A percentile compares a stretch with the other conserved stretches of the same genome.
phyloP scores from a whole-genome alignment of 2,797 vertebrate genomes.

The Alauda arvensis region DNA sequence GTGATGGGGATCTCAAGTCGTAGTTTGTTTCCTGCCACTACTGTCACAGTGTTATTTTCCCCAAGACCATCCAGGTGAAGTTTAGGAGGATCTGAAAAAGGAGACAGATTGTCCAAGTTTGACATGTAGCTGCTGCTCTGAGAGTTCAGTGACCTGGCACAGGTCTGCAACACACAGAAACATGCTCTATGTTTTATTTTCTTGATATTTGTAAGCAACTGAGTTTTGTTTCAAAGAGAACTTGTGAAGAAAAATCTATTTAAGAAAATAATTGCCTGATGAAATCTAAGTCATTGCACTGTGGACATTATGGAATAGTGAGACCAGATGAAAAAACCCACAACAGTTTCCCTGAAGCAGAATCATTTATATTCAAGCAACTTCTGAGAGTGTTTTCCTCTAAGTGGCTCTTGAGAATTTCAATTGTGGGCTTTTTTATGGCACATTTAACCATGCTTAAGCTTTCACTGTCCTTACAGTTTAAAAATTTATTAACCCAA shows the following conservation, averaged over 20 bases:
- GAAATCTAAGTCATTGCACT: not conserved
- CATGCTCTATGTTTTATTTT: not conserved
- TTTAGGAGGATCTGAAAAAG: constrained; percentile 87
- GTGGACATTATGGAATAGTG: not conserved
- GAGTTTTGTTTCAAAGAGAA: not conserved
- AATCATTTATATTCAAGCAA: not conserved
- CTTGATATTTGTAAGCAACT: not conserved
- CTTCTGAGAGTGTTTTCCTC: not conserved
- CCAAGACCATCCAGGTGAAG: constrained; percentile 90
- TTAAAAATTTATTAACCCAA: not conserved
- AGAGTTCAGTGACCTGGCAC: not conserved
- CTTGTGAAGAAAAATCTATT: not conserved
- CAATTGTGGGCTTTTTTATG: not conserved
- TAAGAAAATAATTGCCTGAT: not conserved
- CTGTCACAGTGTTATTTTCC: constrained; percentile 87
- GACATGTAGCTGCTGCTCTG: not conserved
- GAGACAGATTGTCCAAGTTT: constrained; percentile 10
- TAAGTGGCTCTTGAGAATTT: not conserved
- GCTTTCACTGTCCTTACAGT: not conserved
- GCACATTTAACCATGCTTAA: not conserved
- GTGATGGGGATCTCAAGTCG: constrained; percentile 92
- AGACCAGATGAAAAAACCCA: not conserved
- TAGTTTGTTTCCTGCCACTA: constrained; percentile 94
- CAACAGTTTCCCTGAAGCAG: not conserved
- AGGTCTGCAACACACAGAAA: not conserved